Evolutionary conservation across 2,797 vertebrate genomes (phyloP).

Genomic region (Galaxias olidus): DNA sequence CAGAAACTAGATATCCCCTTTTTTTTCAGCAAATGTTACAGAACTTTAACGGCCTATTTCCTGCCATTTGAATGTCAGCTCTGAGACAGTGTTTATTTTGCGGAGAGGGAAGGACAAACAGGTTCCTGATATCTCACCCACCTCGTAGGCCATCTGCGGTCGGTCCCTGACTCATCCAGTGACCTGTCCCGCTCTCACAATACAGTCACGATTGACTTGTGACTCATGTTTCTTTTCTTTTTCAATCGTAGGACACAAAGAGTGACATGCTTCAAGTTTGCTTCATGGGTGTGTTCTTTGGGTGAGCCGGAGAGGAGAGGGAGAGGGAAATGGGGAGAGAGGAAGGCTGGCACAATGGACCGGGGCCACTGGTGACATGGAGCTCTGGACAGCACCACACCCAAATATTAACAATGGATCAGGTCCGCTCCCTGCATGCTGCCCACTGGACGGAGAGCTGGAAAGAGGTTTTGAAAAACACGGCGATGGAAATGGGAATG

Average conservation of each 20-base stretch:
- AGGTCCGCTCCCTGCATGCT: conserved; percentile 30
- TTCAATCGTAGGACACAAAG: background rate
- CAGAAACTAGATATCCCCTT: conserved; percentile 17
- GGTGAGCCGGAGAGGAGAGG: conserved; percentile 6
- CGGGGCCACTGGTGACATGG: conserved; percentile 39
- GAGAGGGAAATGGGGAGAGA: conserved; percentile 34
- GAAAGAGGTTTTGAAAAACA: background rate
- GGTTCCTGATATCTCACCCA: background rate
- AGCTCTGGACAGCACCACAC: conserved; percentile 42
- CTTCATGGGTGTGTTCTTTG: background rate
- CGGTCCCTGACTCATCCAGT: conserved; percentile 11
- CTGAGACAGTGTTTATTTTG: conserved; percentile 51
- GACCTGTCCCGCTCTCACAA: conserved; percentile 37
- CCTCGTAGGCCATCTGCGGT: background rate
- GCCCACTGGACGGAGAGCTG: conserved; percentile 27
- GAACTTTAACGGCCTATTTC: conserved; percentile 50
- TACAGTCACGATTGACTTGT: conserved; percentile 6
- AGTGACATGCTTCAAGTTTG: conserved; percentile 9
- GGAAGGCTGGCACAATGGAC: conserved; percentile 48
- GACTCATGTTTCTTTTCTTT: conserved; percentile 8
- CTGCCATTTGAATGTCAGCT: conserved; percentile 44
- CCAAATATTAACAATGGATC: conserved; percentile 50
- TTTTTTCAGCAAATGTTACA: conserved; percentile 36
- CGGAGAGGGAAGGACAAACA: background rate
- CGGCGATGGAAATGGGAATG: no score